Evolutionary conservation across 2,113 vertebrate genomes (phyloP), one percentile per base, ranked within the genome.

Genomic region (Anas platyrhynchos): DNA sequence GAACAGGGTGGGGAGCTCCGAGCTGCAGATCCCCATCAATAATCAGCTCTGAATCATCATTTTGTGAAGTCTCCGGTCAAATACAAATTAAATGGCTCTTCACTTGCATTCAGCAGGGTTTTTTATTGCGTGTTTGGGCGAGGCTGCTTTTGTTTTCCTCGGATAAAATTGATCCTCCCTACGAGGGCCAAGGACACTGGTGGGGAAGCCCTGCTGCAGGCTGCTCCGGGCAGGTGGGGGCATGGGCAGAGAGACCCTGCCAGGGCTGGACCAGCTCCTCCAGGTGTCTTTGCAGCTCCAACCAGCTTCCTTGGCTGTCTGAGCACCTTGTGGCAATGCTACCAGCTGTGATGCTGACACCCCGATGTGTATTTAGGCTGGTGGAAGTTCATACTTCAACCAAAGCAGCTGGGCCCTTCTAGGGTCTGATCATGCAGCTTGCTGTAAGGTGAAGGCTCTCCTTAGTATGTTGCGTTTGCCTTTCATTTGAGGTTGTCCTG

Each of bases 291-390:
- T 67, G 13, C 2, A 4, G 31, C 16, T 58, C 31, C 32, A 7
- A 58, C 31, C 17, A 11, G 56, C 16, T 32, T 58, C 56, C 56
- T 31, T 55, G 52, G 52, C 13, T 55, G 4, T 0, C 41, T 23
- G 55, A 55, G 36, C n/a, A 0, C 0, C 0, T 54, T 14, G 6
- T 7, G 36, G 27, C 29, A 2, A 38, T 4, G 32, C 22, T 38
- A 31, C 0, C 56, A 67, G 48, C 72, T 5, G 3, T 9, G 11
- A 0, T 2, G 1, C 1, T 43, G 68, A 1, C 2, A 0, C n/a
- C 50, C 5, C 38, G 62, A 54, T 6, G 0, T 16, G 1, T 5
- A 0, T 23, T 11, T 0, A 7, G 41, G 36, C 17, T 27, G 63
- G 2, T 41, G 67, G n/a, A 9, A 56, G 8, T 18, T 3, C 34